Evolutionary conservation across 2,888 invertebrate species (phyloP), one percentile per base, ranked within the genome.

Genomic region (Vanessa cardui): DNA sequence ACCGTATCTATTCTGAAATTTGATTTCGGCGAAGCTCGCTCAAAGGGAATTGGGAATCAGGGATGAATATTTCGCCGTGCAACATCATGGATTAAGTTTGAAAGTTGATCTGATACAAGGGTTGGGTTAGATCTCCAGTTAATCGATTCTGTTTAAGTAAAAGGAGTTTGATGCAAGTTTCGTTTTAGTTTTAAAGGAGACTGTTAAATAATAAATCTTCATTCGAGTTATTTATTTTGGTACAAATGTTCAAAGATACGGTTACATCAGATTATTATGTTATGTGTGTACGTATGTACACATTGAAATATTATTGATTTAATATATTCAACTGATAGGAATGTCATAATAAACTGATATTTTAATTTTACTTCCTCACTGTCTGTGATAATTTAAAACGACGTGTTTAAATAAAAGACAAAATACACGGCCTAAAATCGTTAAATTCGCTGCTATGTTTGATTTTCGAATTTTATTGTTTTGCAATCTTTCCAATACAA

Each of bases 11-110:
- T 73, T 72, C 72, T 69, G 71, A 72, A 75, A 74, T 75, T 74
- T 73, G 71, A 75, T 75, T 74, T 70, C 69, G 65, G 66, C 65
- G 33, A 66, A 69, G 64, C 69, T 73, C 66, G 69, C 72, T 74
- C 74, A 75, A 74, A 75, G 75, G 70, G 74, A 75, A 74, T 74
- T 73, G 67, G 64, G 69, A 75, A 75, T 75, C 68, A 73, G 39
- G 73, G 71, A 68, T 70, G 69, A 68, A 75, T 71, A 69, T 73
- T 70, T 70, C 67, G 64, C 54, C 64, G 58, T 20, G 61, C 64
- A 70, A 67, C 67, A 71, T 67, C 54, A 62, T 66, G 69, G 58
- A 56, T 62, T 62, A 66, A 58, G 64, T 70, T 72, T 66, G n/a
- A 68, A 70, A 62, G 54, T 68, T 61, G 47, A 46, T 56, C 62